phyloP scores from a whole-genome alignment of 2,113 vertebrate species.

The Pachyramphus minor region DNA sequence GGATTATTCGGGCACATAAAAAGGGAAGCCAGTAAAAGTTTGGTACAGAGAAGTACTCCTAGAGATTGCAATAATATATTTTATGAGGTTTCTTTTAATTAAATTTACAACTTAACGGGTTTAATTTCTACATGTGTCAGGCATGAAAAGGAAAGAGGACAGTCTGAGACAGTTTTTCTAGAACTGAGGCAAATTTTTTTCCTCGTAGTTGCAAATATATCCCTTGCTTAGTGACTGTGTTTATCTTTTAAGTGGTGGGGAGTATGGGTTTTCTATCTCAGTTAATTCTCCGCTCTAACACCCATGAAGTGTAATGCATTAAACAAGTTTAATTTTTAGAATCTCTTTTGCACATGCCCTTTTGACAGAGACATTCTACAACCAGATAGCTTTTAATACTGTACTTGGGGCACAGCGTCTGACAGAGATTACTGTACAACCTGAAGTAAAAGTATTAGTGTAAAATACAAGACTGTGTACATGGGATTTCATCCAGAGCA shows the following conservation, averaged over 20 bases:
- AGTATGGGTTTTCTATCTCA: not conserved
- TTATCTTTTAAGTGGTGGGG: not conserved
- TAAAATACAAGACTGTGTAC: slow-evolving; percentile 20
- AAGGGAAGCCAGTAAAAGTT: slow-evolving; percentile 4
- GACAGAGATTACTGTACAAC: slow-evolving; percentile 6
- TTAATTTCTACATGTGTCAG: slow-evolving; percentile 5
- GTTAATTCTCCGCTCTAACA: not conserved
- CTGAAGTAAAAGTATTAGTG: slow-evolving; percentile 1
- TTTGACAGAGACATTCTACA: not conserved
- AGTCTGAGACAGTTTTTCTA: not conserved
- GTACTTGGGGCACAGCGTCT: not conserved
- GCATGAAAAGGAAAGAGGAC: not conserved
- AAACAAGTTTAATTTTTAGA: slow-evolving; percentile 43
- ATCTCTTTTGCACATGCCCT: not conserved
- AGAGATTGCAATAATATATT: not conserved
- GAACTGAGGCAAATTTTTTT: not conserved
- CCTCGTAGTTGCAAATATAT: not conserved
- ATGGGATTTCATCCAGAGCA: slow-evolving; percentile 21
- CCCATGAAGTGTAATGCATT: not conserved
- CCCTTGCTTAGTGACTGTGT: not conserved
- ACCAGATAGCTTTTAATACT: not conserved
- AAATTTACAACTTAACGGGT: not conserved
- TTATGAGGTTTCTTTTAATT: slow-evolving; percentile 29
- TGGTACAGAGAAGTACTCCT: not conserved
- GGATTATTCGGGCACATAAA: not conserved